Conservation (phyloP, 2,888 invertebrate genomes). For the Macrophya annulata region DNA sequence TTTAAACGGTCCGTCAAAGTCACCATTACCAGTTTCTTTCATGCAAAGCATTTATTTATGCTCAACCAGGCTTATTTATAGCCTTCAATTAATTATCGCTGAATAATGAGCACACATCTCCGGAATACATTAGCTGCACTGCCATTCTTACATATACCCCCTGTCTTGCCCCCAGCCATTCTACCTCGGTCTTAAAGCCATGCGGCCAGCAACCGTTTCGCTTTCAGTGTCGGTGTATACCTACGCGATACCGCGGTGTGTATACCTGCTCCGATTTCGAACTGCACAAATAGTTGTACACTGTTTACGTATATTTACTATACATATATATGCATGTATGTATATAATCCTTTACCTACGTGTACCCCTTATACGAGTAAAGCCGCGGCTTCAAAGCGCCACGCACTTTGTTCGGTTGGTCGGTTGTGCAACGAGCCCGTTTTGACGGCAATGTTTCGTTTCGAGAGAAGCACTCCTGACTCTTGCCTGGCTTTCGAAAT, state of each 20-base stretch:
- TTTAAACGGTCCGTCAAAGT: constrained; percentile 79
- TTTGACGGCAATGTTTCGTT: constrained; percentile 42
- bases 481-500: constrained; percentile 32
- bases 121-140: constrained; percentile 76
- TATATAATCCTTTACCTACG: not conserved
- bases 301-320: not conserved
- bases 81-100: constrained; percentile 78
- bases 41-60: constrained; percentile 78
- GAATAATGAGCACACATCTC: constrained; percentile 76
- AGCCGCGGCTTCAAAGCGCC: constrained; percentile 28
- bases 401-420: constrained; percentile 43
- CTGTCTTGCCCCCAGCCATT: constrained; percentile 49
- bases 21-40: constrained; percentile 78
- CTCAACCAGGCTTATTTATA: constrained; percentile 76
- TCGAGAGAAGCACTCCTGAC: constrained; percentile 31
- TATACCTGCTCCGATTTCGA: constrained; percentile 29
- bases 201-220: constrained; percentile 32
- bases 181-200: constrained; percentile 1
- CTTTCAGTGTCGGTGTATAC: constrained; percentile 29
- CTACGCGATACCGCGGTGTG: constrained; percentile 32
- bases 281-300: constrained; percentile 30
- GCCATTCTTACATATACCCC: constrained; percentile 71
- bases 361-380: constrained; percentile 2
- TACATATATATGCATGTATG: not conserved
- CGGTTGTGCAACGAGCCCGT: constrained; percentile 40